Conservation (phyloP, 2,113 vertebrate species). For the Tragelaphus strepsiceros region DNA sequence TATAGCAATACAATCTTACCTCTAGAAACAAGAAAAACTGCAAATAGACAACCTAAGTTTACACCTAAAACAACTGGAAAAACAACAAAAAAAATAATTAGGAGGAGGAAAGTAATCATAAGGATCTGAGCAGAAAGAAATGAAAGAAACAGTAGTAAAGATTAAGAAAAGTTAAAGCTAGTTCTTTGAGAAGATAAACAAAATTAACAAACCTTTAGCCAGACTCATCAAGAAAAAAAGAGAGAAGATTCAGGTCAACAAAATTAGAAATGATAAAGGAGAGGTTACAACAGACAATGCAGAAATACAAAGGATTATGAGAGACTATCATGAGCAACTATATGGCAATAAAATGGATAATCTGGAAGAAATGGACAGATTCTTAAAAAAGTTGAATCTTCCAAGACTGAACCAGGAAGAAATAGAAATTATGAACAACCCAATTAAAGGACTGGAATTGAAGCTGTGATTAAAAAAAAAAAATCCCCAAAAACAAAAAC, state of each 20-base stretch:
- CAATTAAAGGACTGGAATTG: not conserved
- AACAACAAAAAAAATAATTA: not conserved
- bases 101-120: not conserved
- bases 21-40: not conserved
- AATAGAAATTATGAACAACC: not conserved
- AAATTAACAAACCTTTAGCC: not conserved
- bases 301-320: not conserved
- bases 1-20: not conserved
- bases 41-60: fast-evolving
- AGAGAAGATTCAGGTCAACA: not conserved
- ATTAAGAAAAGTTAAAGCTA: not conserved
- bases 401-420: not conserved
- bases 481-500: not conserved
- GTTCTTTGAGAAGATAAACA: not conserved
- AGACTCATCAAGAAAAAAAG: not conserved
- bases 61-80: not conserved
- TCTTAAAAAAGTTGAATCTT: not conserved
- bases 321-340: not conserved
- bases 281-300: not conserved
- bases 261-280: not conserved
- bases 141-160: not conserved
- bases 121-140: not conserved
- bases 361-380: not conserved
- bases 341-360: not conserved
- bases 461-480: not conserved